A percentile compares a stretch with the other conserved stretches of the same genome.
Conservation (phyloP, 2,888 invertebrate genomes). For the Drosophila peninsularis region DNA sequence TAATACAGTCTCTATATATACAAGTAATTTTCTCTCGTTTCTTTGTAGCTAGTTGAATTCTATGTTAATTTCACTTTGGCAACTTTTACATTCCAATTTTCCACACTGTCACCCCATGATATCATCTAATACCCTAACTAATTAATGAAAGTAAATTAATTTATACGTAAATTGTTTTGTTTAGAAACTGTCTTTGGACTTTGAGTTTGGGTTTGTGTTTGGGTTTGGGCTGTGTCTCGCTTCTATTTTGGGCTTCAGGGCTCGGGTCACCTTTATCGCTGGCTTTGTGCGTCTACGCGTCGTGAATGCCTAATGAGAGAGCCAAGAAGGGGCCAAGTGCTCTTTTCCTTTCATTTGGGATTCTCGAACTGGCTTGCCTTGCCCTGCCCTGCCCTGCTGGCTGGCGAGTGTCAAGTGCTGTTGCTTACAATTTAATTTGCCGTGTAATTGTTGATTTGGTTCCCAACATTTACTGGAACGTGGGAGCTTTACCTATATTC, state of each 20-base stretch:
- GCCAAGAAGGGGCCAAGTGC: conserved; percentile 23
- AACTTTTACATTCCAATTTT: conserved; percentile 66
- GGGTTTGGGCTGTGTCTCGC: conserved; percentile 19
- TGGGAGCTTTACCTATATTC: conserved; percentile 64
- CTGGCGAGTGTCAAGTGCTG: conserved; percentile 44
- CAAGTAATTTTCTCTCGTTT: conserved; percentile 24
- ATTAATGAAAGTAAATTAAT: conserved; percentile 84
- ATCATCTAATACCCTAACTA: conserved; percentile 74
- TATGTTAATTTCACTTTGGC: conserved; percentile 64
- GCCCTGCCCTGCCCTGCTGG: not conserved
- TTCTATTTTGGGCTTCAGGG: conserved; percentile 10
- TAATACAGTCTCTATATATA: conserved; percentile 1
- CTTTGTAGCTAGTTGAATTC: conserved; percentile 17
- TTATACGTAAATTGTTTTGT: conserved; percentile 81
- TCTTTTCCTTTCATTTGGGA: conserved; percentile 28
- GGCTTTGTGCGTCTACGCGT: conserved; percentile 62
- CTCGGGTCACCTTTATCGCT: conserved; percentile 62
- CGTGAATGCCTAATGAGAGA: conserved; percentile 70
- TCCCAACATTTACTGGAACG: conserved; percentile 72
- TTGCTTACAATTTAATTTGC: conserved; percentile 58
- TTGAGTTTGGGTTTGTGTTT: conserved; percentile 9
- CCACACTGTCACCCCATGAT: conserved; percentile 66
- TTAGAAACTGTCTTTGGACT: conserved; percentile 58
- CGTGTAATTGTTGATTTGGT: conserved; percentile 65
- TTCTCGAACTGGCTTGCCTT: conserved; percentile 37